Base-by-base conservation (phyloP, 2,797 vertebrate genomes). In the Falco peregrinus region DNA sequence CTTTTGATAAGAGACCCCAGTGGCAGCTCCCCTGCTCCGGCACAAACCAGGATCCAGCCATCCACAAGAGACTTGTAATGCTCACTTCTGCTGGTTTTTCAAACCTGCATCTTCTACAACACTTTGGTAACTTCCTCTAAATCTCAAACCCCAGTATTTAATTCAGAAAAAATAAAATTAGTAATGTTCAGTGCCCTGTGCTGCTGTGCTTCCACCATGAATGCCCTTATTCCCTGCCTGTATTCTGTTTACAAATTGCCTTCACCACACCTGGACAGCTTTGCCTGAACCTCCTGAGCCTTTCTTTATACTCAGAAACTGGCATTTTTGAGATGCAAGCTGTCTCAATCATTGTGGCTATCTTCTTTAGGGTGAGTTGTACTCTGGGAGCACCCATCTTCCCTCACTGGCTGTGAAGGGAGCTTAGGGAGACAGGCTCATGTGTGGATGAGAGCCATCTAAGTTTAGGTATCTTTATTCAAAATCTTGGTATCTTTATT, bases 391-490 rank as follows among this genome's bases (percentile, higher is more conserved):
- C 76, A 77, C 29, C 16, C 24, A 2, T 41, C 48, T 76, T 14
- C 39, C 43, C 25, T 63, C 8, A 5, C 3, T 3, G n/a, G 14
- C 45, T 37, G 16, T 35, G 50, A 63, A 19, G 61, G 29, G 26
- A 64, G 14, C 43, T 50, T n/a, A 8, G 41, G 33, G 28, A 88
- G 21, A 76, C 4, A 43, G 64, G 63, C 21, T 88, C 17, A 45
- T 0, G 0, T 35, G 15, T 4, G 10, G 41, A 31, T 50, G 24
- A 70, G 6, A 88, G 24, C 28, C 24, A 45, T 3, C 24, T 21
- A 80, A 37, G 45, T 39, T 60, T 28, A 56, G 25, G 25, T 51
- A 35, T 47, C 8, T 41, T 61, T 35, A 61, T 35, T 51, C 29
- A 53, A 71, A 84, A 57, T n/a, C 39, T 50, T 6, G 0, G 5